phyloP scores from a whole-genome alignment of 2,113 vertebrate species.

The Xenopus laevis region DNA sequence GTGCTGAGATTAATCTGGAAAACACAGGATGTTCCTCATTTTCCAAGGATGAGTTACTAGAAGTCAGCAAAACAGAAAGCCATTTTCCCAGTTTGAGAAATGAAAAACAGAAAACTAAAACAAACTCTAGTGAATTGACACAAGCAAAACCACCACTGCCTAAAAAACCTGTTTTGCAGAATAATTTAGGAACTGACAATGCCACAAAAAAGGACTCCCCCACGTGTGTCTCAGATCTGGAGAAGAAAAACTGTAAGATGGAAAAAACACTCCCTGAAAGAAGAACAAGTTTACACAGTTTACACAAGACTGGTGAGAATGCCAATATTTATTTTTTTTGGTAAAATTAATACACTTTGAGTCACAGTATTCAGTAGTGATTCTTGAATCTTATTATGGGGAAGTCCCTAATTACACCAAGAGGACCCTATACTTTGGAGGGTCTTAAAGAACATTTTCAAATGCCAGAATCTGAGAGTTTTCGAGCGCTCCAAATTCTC shows the following conservation, averaged over 20 bases:
- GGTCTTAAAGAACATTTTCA: too few relatives aligned
- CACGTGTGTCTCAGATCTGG: slow-evolving; percentile 47
- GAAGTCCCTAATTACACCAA: too few relatives aligned
- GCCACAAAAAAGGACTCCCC: slow-evolving; percentile 29
- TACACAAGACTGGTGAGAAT: slow-evolving; percentile 73
- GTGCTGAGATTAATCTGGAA: slow-evolving; percentile 60
- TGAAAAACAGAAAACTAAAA: slow-evolving; percentile 57
- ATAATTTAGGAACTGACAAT: slow-evolving; percentile 41
- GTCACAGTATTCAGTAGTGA: too few relatives aligned
- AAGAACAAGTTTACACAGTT: slow-evolving; percentile 39
- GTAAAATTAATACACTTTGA: too few relatives aligned
- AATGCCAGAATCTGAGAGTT: too few relatives aligned
- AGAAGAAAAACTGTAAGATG: slow-evolving; percentile 53
- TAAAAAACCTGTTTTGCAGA: slow-evolving; percentile 63
- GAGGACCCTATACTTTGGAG: too few relatives aligned
- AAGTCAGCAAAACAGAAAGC: neutral
- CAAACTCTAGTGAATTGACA: slow-evolving; percentile 57
- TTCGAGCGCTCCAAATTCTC: too few relatives aligned
- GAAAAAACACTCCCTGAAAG: slow-evolving; percentile 54
- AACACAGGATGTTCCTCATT: slow-evolving; percentile 49
- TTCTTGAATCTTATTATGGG: too few relatives aligned
- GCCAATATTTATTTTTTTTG: neutral
- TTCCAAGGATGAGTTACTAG: slow-evolving; percentile 51
- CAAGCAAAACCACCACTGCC: slow-evolving; percentile 64
- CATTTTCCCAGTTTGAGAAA: slow-evolving; percentile 46